Evolutionary conservation across 2,113 vertebrate species (phyloP), one percentile per base, ranked within the genome.

Genomic region (Mirza zaza): DNA sequence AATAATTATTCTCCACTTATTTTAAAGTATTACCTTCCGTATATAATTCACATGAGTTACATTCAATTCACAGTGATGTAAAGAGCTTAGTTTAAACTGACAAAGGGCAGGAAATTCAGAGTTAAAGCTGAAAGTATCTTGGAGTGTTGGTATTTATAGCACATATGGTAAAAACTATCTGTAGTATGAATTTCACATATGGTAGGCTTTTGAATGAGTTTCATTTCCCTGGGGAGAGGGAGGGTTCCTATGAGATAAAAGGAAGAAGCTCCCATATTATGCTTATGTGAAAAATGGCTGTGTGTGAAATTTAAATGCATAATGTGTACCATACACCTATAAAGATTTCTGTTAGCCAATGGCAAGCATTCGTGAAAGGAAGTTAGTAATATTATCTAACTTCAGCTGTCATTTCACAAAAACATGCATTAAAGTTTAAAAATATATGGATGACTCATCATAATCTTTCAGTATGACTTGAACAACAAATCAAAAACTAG

Each of bases 161-260:
- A 94, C 6, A 90, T 59, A 77, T 10, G 3, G 42, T 97, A 87
- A 85, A 52, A 95, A 95, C 0, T 29, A 87, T 55, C n/a, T 88
- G 25, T 27, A 68, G 5, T n/a, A 75, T 52, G 91, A 95, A 50
- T 70, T 57, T 59, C 42, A 89, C 86, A 93, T 68, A 94, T 68
- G 92, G 1, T 11, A 52, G 70, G 2, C 48, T 61, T 97, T 97
- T 97, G 34, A 65, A 6, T 34, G 0, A 18, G 39, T 96, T 95
- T 88, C 36, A 36, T 93, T 97, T 94, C 91, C 82, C 93, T 8
- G 1, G 80, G 71, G 87, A 94, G 85, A 95, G 18, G 59, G 76
- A 45, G 32, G 10, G 94, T 94, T 90, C 70, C 73, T 95, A 29
- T 76, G 59, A 96, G 87, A 96, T 95, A 92, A 97, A 97, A 98